Base-by-base conservation (phyloP, 1,140 invertebrate genomes). In the Pinna nobilis region DNA sequence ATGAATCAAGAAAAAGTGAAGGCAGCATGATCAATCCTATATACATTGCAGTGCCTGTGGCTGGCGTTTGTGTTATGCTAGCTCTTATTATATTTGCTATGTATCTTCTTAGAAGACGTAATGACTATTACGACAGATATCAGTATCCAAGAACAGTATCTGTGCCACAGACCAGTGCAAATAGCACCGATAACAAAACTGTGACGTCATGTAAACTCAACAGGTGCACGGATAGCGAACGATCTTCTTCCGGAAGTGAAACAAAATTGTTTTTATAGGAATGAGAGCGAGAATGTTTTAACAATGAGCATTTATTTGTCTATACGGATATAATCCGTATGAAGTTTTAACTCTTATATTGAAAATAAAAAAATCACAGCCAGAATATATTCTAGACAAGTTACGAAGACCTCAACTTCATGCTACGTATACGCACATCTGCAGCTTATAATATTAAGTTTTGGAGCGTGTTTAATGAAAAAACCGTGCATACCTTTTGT, bases 51-150 rank as follows among this genome's bases (percentile, higher is more conserved):
- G 86, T 87, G 28, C 86, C 86, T 5, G 81, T 86, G 18, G 86
- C 84, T 2, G 86, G 86, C 13, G 81, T 86, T 2, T 86, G 84
- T 77, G 84, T 86, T 37, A 76, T 87, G 13, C 74, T 87, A 35
- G 86, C 85, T 7, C 70, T 87, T 20, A 80, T 86, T 44, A 85
- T 87, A 64, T 87, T 87, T 69, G 85, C 86, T 57, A 86, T 87
- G 82, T 87, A 87, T 69, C 68, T 87, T 35, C 67, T 87, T 23
- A 55, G 83, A n/a, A 67, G 84, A 18, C 76, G 82, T 2, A 80
- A 69, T n/a, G 81, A 80, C 39, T 79, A 80, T 51, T 81, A 83
- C 47, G 68, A 79, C 37, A 66, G 76, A 15, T 75, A 84, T 66
- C 74, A 82, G 28, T 80, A 80, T 76, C 73, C 73, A 13, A 30